Conservation (phyloP, 2,888 invertebrate genomes). For the Mylabris sibirica region DNA sequence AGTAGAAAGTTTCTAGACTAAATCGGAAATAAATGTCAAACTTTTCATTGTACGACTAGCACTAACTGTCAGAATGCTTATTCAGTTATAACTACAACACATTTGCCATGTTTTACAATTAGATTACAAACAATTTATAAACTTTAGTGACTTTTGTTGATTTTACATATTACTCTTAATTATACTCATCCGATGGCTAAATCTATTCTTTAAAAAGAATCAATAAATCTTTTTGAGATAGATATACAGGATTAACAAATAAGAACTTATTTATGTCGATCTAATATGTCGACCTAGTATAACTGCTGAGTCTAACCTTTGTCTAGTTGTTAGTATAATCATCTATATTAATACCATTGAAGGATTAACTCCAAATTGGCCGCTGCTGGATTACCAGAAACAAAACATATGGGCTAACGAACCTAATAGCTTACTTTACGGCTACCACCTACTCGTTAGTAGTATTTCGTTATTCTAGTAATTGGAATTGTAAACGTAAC, state of each 20-base stretch:
- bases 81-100: background rate
- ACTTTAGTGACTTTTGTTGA: background rate
- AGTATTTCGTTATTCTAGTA: conserved; percentile 38
- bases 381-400: conserved; percentile 38
- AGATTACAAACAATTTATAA: background rate
- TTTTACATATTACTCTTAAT: background rate
- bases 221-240: too few relatives aligned
- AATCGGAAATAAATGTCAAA: conserved; percentile 3
- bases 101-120: background rate
- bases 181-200: background rate
- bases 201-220: too few relatives aligned
- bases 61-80: background rate
- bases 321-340: conserved; percentile 32
- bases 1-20: background rate
- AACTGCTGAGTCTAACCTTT: conserved; percentile 33
- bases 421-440: conserved; percentile 50
- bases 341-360: conserved; percentile 38
- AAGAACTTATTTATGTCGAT: background rate
- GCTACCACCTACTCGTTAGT: conserved; percentile 43
- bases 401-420: conserved; percentile 47
- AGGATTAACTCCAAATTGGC: conserved; percentile 42
- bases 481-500: conserved; percentile 36
- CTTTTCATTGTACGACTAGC: background rate
- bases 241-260: too few relatives aligned
- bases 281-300: background rate